Base-by-base conservation (phyloP, 2,888 invertebrate species). In the Eretmocerus hayati region DNA sequence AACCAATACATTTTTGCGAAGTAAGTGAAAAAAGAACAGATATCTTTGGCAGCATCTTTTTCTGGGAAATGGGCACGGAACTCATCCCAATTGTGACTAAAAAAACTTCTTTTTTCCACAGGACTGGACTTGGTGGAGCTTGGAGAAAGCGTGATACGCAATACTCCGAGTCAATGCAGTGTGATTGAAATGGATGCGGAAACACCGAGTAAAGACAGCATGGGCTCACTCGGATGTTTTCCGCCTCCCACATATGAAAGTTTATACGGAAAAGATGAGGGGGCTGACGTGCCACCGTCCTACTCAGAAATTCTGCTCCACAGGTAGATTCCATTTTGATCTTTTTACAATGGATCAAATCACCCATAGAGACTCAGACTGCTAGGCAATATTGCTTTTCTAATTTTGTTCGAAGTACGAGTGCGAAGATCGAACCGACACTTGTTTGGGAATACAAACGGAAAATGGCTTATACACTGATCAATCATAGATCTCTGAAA, bases 221-320 rank as follows among this genome's bases (percentile, higher is more conserved):
- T 74, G 22, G 65, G 67, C 5, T 76, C 76, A 1, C 64, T 74
- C 15, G 74, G 75, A 1, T 74, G 74, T 30, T 71, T 73, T 35
- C 74, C 75, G 3, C 77, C 77, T 0, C 77, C 77, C 1, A 72
- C 75, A 0, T 77, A 77, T 59, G 77, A 77, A 42, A 75, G 76
- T 51, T 75, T 77, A 47, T 77, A 76, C 53, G 75, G 75, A 4
- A 69, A 68, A 42, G 68, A 68, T 11, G 67, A 68, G 9, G 53
- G 57, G 5, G 56, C 59, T 2, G 67, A 65, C 2, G 65, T 68
- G 63, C 68, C 68, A 3, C 68, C 68, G 1, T 69, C 68, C 6
- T 69, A 69, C 41, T 69, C 68, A 2, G 68, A 69, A 26, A 67
- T 69, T 46, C 50, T 68, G 8, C 55, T 69, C 9, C 68, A 69